Evolutionary conservation across 2,888 invertebrate species (phyloP).

Genomic region (Calliscelio sp.): DNA sequence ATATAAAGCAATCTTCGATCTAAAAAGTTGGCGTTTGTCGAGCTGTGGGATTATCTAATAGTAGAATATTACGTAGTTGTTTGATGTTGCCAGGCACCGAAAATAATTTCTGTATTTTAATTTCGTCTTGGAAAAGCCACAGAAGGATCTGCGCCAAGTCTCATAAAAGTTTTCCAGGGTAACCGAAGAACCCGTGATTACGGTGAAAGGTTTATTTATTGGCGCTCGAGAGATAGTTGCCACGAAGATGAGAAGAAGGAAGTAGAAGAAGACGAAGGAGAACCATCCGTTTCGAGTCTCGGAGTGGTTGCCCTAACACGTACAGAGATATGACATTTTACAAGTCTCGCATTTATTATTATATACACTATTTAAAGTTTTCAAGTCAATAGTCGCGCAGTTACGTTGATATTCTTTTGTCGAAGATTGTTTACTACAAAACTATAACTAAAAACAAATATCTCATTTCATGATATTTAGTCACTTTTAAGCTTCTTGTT

Average conservation of each 20-base stretch:
- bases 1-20: constrained; percentile 35
- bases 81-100: neutral
- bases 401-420: too few relatives aligned
- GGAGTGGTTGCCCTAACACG: constrained; percentile 32
- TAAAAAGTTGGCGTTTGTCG: neutral
- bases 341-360: constrained; percentile 38
- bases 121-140: constrained; percentile 56
- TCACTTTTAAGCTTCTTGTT: too few relatives aligned
- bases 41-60: neutral
- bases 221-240: constrained; percentile 65
- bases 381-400: neutral
- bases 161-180: constrained; percentile 72
- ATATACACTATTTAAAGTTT: constrained; percentile 6
- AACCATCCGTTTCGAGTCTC: constrained; percentile 50
- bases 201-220: constrained; percentile 73
- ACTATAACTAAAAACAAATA: too few relatives aligned
- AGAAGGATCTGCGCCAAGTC: constrained; percentile 45
- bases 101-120: constrained; percentile 61
- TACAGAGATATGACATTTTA: constrained; percentile 51
- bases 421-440: too few relatives aligned
- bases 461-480: too few relatives aligned
- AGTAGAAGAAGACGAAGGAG: constrained; percentile 63
- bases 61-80: neutral
- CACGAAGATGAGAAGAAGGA: constrained; percentile 63
- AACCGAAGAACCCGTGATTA: constrained; percentile 73